These are phyloP conservation scores for Panthera uncia DNA, from an alignment of 2,113 vertebrate species.

Conservation along the genomic window DNA sequence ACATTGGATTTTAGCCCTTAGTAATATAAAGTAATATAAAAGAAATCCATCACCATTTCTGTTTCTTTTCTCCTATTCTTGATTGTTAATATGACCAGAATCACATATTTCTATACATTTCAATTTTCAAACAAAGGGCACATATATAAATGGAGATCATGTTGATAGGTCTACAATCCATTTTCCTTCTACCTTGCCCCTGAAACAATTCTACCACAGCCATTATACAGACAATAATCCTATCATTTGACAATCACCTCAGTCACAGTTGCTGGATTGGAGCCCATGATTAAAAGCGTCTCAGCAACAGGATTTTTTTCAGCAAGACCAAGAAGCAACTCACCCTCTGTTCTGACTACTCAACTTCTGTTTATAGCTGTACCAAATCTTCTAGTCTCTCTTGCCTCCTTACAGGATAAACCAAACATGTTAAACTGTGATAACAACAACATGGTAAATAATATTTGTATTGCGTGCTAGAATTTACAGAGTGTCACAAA, in stretches of 20 bases:
- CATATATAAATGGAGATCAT: background rate
- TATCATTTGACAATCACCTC: constrained; percentile 42
- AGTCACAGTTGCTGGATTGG: constrained; percentile 36
- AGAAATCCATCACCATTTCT: constrained; percentile 24
- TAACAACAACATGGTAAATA: constrained; percentile 10
- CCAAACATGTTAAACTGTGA: constrained; percentile 11
- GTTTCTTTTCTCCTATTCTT: constrained; percentile 27
- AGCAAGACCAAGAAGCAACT: constrained; percentile 44
- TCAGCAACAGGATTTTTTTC: constrained; percentile 59
- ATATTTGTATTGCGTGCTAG: background rate
- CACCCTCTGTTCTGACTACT: constrained; percentile 34
- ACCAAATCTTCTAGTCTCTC: constrained; percentile 44
- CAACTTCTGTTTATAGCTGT: constrained; percentile 25
- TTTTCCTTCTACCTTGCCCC: constrained; percentile 34
- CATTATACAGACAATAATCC: background rate
- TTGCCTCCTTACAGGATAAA: constrained; percentile 45
- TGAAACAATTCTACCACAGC: constrained; percentile 34
- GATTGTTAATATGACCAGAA: constrained; percentile 40
- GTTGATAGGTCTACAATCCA: background rate
- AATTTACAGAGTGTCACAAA: constrained; percentile 54
- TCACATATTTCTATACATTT: constrained; percentile 25
- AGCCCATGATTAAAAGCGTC: constrained; percentile 36
- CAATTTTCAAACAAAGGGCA: constrained; percentile 26
- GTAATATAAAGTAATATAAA: constrained; percentile 28
- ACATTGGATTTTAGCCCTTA: background rate